Base-by-base conservation (phyloP, 2,888 invertebrate genomes). In the Nomada lathburiana region DNA sequence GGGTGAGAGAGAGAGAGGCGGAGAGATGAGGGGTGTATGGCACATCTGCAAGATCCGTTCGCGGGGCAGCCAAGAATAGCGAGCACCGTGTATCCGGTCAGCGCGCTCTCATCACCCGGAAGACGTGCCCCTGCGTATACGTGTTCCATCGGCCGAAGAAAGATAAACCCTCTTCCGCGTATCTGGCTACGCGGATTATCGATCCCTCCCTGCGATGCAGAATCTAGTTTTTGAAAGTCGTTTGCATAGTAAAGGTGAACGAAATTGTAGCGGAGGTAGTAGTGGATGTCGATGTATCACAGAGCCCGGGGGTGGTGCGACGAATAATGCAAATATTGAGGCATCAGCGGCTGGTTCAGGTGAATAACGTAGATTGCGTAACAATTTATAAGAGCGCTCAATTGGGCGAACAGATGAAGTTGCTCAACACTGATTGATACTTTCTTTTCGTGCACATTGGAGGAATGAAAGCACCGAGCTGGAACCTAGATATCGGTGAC, bases 41-140 rank as follows among this genome's bases (percentile, higher is more conserved):
- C 79, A 82, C 86, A 88, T 88, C 88, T 88, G 88, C 83, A 84
- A 83, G 85, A 84, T 81, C 65, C 82, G 77, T 68, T 68, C 69
- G 63, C 64, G 59, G 62, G 59, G 68, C 47, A 82, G 89, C 90
- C 88, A 89, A 90, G 89, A 90, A 89, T 89, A 89, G 86, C 88
- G 82, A 75, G 20, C 76, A 55, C 23, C 74, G 73, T 67, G 75
- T 70, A 83, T 88, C 85, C 88, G 86, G 82, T 80, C 83, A 79
- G n/a, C 79, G 72, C 74, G 83, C 80, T 76, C 76, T 81, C 81
- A 79, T 70, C 78, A 64, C 52, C 52, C 64, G 81, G 75, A 79
- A 80, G 83, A 76, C 76, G 76, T 69, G 47, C 47, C 10, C 26
- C 53, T 47, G 57, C 55, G 73, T 64, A 55, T 53, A 63, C 69